phyloP scores from a whole-genome alignment of 1,140 invertebrate species.

The Tyrophagus putrescentiae region DNA sequence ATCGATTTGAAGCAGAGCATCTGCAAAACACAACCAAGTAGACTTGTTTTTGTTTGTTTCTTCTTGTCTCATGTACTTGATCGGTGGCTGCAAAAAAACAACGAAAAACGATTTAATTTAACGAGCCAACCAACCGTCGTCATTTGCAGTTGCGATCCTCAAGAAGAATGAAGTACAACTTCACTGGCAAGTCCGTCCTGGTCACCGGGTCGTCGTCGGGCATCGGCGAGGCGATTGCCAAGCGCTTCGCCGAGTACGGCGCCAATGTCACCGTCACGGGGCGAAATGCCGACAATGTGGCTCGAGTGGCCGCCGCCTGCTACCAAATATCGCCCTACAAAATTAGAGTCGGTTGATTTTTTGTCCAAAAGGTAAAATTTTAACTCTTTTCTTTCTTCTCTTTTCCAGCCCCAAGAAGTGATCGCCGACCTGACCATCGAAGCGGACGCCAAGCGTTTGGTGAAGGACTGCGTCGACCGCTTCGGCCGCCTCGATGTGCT shows the following conservation, averaged over 20 bases:
- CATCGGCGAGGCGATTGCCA: conserved; percentile 18
- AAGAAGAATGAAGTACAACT: conserved; percentile 13
- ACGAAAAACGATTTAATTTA: not conserved
- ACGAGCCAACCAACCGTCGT: too few species aligned
- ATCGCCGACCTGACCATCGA: conserved; percentile 27
- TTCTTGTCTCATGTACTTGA: not conserved
- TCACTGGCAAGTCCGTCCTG: conserved; percentile 7
- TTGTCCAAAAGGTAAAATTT: not conserved
- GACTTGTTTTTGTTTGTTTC: not conserved
- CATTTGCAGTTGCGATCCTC: not conserved
- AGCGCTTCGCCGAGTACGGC: conserved; percentile 15
- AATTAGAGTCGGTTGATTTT: not conserved
- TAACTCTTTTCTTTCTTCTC: not conserved
- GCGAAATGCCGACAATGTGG: not conserved
- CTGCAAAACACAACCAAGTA: not conserved
- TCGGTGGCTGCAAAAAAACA: not conserved
- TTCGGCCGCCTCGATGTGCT: conserved; percentile 58
- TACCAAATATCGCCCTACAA: conserved; percentile 14
- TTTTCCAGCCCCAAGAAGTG: conserved; percentile 18
- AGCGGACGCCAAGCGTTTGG: conserved; percentile 27
- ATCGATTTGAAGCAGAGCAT: not conserved
- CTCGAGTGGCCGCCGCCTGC: conserved; percentile 14
- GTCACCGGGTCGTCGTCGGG: conserved; percentile 19
- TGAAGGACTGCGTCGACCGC: conserved; percentile 33
- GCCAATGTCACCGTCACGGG: conserved; percentile 12